Base-by-base conservation (phyloP, 2,888 invertebrate species). In the Sthenelais limicola region DNA sequence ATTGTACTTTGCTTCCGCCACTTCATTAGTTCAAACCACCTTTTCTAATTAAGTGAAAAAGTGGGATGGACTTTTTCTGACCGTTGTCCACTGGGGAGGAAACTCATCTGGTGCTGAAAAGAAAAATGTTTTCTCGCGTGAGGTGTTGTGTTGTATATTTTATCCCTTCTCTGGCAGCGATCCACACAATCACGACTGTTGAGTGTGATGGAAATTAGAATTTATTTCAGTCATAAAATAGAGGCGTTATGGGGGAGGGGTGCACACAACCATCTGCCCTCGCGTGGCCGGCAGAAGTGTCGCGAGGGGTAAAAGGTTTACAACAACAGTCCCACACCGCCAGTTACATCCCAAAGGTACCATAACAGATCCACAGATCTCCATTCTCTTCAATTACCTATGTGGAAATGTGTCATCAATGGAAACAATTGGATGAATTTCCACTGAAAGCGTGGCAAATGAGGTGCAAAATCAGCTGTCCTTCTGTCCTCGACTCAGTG, bases 381-480 rank as follows among this genome's bases (percentile, higher is more conserved):
- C 62, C 26, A 62, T 62, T 62, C 62, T 62, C 62, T 62, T 62
- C 62, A 62, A 62, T 62, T 62, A 62, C 38, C 62, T 62, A 62
- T 24, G 62, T 62, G 62, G 62, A 62, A 62, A 62, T 62, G 62
- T 38, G 62, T 62, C 62, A 38, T 35, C 35, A 5, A 21, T 24
- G 38, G 62, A 38, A 62, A 62, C 62, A 62, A 62, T 62, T 43
- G 62, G 62, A 62, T 62, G 62, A 62, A 62, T 62, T 62, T 62
- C 62, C 62, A 38, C 62, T 28, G n/a, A 38, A 18, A 35, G 62
- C 33, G 62, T 62, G 38, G 24, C 38, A 62, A 62, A 62, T 62
- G 62, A 62, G 62, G 62, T 62, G 62, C 62, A 62, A 62, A 62
- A 62, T 62, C 62, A 62, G 62, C 62, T 62, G 62, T 62, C 62